phyloP scores from a whole-genome alignment of 2,888 invertebrate genomes.

The Helleia helle region DNA sequence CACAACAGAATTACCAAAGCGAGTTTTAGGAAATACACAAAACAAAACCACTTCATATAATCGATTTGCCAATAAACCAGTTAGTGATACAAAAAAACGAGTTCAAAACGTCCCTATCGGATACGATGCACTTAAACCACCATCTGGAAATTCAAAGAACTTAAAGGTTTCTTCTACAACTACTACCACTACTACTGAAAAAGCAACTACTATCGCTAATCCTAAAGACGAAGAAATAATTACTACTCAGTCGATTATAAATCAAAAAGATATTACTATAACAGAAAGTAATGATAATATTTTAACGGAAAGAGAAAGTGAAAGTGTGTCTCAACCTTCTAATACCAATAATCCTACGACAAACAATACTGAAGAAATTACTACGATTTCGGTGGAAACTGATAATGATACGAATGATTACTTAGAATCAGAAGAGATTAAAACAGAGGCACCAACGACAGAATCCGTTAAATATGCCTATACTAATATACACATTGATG shows the following conservation, averaged over 20 bases:
- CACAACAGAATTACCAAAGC: slow-evolving; percentile 53
- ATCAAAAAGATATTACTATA: slow-evolving; percentile 19
- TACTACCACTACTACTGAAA: slow-evolving; percentile 23
- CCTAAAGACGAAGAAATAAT: slow-evolving; percentile 10
- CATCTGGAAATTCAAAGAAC: slow-evolving; percentile 18
- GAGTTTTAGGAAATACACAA: slow-evolving; percentile 29
- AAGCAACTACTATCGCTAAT: not conserved
- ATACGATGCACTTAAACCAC: slow-evolving; percentile 34
- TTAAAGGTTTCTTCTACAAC: slow-evolving; percentile 13
- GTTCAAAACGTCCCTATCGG: slow-evolving; percentile 60
- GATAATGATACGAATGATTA: slow-evolving; percentile 54
- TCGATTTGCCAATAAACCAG: slow-evolving; percentile 41
- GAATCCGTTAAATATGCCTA: too few relatives aligned
- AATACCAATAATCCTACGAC: slow-evolving; percentile 31
- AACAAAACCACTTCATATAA: slow-evolving; percentile 46
- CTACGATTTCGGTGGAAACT: slow-evolving; percentile 42
- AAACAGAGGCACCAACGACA: slow-evolving; percentile 42
- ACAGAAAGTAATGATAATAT: slow-evolving; percentile 49
- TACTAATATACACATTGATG: slow-evolving; percentile 28
- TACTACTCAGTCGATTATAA: slow-evolving; percentile 8
- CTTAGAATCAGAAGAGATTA: slow-evolving; percentile 44
- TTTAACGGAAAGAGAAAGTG: slow-evolving; percentile 35
- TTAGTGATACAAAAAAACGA: slow-evolving; percentile 46
- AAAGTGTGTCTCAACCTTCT: slow-evolving; percentile 20
- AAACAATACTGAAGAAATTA: slow-evolving; percentile 39